phyloP scores from a whole-genome alignment of 2,113 vertebrate genomes.

The Archilochus colubris region DNA sequence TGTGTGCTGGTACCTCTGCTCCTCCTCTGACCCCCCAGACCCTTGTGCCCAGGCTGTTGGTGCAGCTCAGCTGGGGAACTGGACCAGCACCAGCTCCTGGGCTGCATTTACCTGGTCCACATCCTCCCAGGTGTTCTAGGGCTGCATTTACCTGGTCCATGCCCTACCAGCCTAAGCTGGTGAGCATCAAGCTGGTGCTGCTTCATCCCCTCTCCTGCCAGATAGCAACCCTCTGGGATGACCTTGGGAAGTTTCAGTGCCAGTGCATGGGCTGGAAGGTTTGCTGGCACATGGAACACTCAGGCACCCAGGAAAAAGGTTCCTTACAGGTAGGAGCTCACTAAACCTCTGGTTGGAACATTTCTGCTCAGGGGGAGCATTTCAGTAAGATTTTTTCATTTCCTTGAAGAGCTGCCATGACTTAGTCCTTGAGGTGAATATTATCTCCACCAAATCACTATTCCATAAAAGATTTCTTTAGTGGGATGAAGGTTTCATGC shows the following conservation, averaged over 20 bases:
- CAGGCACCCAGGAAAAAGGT: neutral
- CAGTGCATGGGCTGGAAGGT: neutral
- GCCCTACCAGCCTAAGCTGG: neutral
- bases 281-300: neutral
- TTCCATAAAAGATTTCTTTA: neutral
- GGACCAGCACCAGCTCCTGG: neutral
- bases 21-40: neutral
- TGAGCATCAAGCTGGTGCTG: accelerated
- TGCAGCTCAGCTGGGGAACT: neutral
- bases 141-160: accelerated
- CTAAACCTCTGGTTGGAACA: neutral
- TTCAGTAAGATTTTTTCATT: neutral
- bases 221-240: neutral
- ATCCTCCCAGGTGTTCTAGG: neutral
- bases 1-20: neutral
- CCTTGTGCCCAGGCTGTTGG: accelerated
- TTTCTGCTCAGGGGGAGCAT: neutral
- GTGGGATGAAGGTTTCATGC: neutral
- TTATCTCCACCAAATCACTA: neutral
- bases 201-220: neutral
- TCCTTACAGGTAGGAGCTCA: neutral
- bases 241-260: neutral
- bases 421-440: neutral
- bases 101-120: neutral
- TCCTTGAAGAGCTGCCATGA: neutral